Percentiles rank a stretch among this genome's conserved stretches.
Conservation (phyloP, 2,113 vertebrate species). For the Pygoscelis antarcticus region DNA sequence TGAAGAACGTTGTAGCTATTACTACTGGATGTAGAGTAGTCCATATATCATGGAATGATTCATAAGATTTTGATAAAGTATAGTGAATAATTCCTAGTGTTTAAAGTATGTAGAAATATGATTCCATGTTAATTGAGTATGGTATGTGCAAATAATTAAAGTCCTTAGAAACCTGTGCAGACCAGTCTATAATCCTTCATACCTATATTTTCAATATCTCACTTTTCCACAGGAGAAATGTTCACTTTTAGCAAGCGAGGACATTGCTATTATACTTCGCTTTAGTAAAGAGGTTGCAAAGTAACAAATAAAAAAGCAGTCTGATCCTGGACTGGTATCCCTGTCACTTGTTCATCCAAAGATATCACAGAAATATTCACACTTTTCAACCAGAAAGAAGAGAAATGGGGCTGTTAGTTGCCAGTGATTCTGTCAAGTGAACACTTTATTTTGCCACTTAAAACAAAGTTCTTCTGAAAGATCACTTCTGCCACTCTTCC, state of each 20-base stretch:
- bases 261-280: neutral
- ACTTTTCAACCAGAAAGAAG: neutral
- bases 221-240: neutral
- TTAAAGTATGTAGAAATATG: neutral
- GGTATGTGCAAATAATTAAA: neutral
- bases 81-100: neutral
- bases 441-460: conserved; percentile 70
- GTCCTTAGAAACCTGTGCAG: neutral
- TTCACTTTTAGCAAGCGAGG: neutral
- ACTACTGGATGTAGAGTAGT: neutral
- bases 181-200: neutral
- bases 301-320: neutral
- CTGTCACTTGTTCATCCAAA: neutral
- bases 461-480: conserved; percentile 74
- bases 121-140: neutral
- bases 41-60: neutral
- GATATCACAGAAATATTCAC: neutral
- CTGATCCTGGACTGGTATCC: neutral
- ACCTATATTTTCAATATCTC: neutral
- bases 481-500: conserved; percentile 80
- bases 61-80: neutral
- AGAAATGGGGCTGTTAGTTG: neutral
- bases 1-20: neutral
- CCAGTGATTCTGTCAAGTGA: neutral
- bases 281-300: neutral